Evolutionary conservation across 2,113 vertebrate genomes (phyloP), one percentile per base, ranked within the genome.

Genomic region (Astatoreochromis straeleni): DNA sequence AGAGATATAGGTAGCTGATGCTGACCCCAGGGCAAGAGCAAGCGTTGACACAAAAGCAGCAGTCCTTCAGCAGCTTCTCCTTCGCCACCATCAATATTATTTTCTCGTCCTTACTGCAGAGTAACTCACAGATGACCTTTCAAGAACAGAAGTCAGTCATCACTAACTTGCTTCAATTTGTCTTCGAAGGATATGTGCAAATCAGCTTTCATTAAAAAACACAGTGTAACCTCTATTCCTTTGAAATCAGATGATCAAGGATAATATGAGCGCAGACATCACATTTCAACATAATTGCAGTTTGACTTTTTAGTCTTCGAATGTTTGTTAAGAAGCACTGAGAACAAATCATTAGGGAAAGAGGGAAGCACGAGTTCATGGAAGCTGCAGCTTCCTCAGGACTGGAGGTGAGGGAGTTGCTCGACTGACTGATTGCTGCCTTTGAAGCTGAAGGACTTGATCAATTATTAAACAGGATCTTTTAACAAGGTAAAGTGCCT

Each of bases 401-500:
- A 90, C 82, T 5, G 57, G 31, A 70, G 24, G 42, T 79, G 70
- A 88, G 60, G 47, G 86, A 88, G 86, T 85, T 79, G 65, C 80
- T 92, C 65, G 57, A 80, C 92, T 86, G 79, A 95, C 90, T 87
- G 93, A 95, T 93, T 84, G 79, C 84, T 88, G 80, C 91, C 87
- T 95, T 94, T 91, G 92, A 94, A 91, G 89, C 81, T 83, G 92
- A 95, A 94, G 91, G 88, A 92, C 89, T 87, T 31, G 7, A 95
- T 96, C 93, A 92, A 95, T 95, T 94, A 95, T 96, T 96, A 90
- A 96, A 86, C 63, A 81, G 89, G 80, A 90, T 93, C 91, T 93
- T 94, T 94, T 90, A 94, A 93, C 73, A 47, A 91, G 84, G 89
- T 82, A 93, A 94, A 95, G 91, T 93, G 92, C 85, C 88, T 86